Conservation (phyloP, 2,797 vertebrate genomes). For the Urosaurus nigricauda region DNA sequence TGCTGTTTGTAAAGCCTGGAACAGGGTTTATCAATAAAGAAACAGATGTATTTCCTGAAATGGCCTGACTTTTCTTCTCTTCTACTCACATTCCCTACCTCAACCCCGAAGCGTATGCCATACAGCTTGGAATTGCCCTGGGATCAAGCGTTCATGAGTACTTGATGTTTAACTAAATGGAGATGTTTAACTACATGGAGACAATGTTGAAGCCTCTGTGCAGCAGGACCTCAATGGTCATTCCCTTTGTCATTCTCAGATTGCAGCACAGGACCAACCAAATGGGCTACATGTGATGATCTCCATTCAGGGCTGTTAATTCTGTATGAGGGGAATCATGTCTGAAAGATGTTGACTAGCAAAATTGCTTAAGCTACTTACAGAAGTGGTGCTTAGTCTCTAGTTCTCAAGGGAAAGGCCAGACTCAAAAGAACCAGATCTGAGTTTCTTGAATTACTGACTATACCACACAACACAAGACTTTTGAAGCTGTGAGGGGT, state of each 20-base stretch:
- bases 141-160: neutral
- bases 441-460: too few relatives aligned
- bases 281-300: too few relatives aligned
- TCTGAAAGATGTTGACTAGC: neutral
- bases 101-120: too few relatives aligned
- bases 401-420: neutral
- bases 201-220: too few relatives aligned
- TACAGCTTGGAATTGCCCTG: neutral
- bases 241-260: neutral
- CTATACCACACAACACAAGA: neutral
- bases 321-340: neutral
- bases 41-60: slow-evolving; percentile 64
- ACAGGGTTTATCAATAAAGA: slow-evolving; percentile 81
- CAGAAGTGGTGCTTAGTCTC: too few relatives aligned
- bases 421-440: too few relatives aligned
- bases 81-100: neutral
- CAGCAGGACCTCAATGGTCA: neutral
- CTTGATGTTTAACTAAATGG: too few relatives aligned
- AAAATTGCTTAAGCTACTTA: neutral
- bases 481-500: neutral
- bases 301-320: neutral
- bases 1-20: slow-evolving; percentile 71
- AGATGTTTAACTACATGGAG: neutral
- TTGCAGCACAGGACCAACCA: neutral
- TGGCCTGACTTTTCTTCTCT: neutral